phyloP scores from a whole-genome alignment of 1,140 invertebrate genomes.

The Metopolophium dirhodum region DNA sequence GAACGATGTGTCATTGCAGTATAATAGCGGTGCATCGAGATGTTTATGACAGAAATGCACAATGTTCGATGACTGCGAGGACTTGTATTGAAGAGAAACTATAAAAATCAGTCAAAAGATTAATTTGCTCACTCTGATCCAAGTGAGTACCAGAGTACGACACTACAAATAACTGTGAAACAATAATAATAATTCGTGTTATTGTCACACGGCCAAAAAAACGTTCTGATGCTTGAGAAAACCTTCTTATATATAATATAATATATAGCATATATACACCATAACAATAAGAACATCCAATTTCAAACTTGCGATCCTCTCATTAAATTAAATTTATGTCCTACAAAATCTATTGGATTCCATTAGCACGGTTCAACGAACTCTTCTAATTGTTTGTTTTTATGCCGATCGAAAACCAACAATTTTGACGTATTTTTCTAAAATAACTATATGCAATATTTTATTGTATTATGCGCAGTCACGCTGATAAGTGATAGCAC shows the following conservation, averaged over 20 bases:
- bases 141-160: not conserved
- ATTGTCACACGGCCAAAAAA: conserved; percentile 43
- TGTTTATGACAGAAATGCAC: not conserved
- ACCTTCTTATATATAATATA: not conserved
- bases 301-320: conserved; percentile 35
- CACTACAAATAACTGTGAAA: not conserved
- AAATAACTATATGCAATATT: not conserved
- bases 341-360: conserved; percentile 22
- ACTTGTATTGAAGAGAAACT: not conserved
- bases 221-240: not conserved
- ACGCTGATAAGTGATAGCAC: not conserved
- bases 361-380: conserved; percentile 26
- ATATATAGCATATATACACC: not conserved
- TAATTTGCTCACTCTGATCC: not conserved
- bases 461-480: not conserved
- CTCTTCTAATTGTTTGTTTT: conserved; percentile 43
- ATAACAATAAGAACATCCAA: conserved; percentile 21
- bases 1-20: not conserved
- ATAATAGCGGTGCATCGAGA: not conserved
- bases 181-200: conserved; percentile 33
- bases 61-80: not conserved
- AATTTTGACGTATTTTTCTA: not conserved
- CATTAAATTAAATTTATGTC: conserved; percentile 37
- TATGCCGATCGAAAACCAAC: not conserved
- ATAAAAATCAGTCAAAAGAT: not conserved